Evolutionary conservation across 2,113 vertebrate species (phyloP), one percentile per base, ranked within the genome.

Genomic region (Butastur rufipennis): DNA sequence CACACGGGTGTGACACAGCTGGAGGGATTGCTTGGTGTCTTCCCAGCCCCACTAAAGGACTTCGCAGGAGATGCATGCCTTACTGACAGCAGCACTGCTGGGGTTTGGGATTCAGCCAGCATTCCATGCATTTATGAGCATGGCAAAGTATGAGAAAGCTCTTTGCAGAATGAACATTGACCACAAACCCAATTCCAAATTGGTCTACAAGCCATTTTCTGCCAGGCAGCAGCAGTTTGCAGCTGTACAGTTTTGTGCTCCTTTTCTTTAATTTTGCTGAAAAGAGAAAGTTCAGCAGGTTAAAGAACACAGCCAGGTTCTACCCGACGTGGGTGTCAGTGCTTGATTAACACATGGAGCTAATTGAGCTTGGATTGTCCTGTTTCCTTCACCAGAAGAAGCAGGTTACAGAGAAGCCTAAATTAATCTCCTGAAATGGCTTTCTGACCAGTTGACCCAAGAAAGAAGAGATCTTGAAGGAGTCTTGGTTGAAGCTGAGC

Each of bases 331-430:
- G 48, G 23, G 7, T 55, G 20, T 62, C 62, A 48, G 34, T 45
- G 40, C 25, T 32, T 1, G 2, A 4, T 73, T 71, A 72, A 72
- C 29, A 47, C 0, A 0, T 38, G 47, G 47, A 63, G 17, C 42
- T 83, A 63, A 53, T 22, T 59, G 78, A 79, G 20, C 42, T 62
- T 52, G 16, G 25, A 4, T 52, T 80, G 19, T 42, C 43, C 23
- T 45, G 5, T 67, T 73, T 6, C 11, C 16, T 6, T 90, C 27
- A 29, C n/a, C 32, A 47, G n/a, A 68, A 68, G 56, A 42, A 32
- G 16, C 14, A 16, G 59, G 38, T 82, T 73, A 29, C 27, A 34
- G 43, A 47, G 48, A 16, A 70, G 59, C 15, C 48, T 73, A 32
- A 82, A 68, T 47, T 72, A 3, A 14, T 63, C 48, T 82, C 8